Evolutionary conservation across 2,888 invertebrate genomes (phyloP), one percentile per base, ranked within the genome.

Genomic region (Perdita meconis): DNA sequence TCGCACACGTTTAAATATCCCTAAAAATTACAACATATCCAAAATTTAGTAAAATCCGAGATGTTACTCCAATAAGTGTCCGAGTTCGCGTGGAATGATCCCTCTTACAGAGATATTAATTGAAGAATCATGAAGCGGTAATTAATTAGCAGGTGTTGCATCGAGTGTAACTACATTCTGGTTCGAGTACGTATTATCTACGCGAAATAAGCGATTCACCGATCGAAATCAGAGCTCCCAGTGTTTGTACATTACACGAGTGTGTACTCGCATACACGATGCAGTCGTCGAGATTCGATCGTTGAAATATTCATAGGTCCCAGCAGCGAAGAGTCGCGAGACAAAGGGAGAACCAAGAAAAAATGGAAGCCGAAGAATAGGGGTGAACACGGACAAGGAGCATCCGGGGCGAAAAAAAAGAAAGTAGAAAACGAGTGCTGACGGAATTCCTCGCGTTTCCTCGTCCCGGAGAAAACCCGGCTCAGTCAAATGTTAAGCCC

Each of bases 221-320:
- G 63, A 38, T 40, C 51, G 26, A 74, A 80, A 80, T 80, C 78
- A 74, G 68, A 53, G 59, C 59, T 5, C 30, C 38, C 42, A 57
- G 59, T 68, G 70, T 74, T 67, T 61, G 51, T 61, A 30, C 42
- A 69, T 61, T 65, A 36, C 40, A 69, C 63, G 61, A 57, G 53
- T 61, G 40, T 8, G 51, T 34, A 24, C 42, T 10, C 34, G 53
- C 59, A 57, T 65, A 66, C 60, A 24, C 75, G 75, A 81, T 81
- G 81, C 78, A 72, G 57, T 19, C 56, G 63, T 40, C 59, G 67
- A 74, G 81, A 53, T 72, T 72, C 81, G 69, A 59, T 30, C 81
- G 69, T 70, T 82, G 81, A 82, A 82, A 82, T 82, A 82, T 82
- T 82, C 82, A 82, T 82, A 73, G 75, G 68, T 68, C 60, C 71